Evolutionary conservation across 2,113 vertebrate species (phyloP).

Genomic region (Noturus placidus): DNA sequence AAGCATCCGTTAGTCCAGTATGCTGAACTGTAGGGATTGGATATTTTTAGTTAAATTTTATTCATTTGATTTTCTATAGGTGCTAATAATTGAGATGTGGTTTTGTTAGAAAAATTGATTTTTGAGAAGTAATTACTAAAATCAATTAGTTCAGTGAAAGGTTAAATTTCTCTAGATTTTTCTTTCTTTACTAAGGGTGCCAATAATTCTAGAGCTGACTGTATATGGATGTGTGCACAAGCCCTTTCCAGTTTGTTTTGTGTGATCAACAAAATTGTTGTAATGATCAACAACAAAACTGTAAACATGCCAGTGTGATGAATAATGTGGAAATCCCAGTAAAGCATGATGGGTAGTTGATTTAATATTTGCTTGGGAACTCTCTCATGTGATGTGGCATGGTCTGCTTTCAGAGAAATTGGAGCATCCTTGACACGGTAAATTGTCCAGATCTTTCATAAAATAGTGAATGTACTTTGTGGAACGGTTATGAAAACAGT

Average conservation of each 20-base stretch:
- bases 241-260: not conserved
- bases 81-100: not conserved
- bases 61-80: not conserved
- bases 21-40: not conserved
- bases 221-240: not conserved
- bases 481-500: slow-evolving; percentile 30
- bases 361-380: not conserved
- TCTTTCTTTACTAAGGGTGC: not conserved
- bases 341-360: no score
- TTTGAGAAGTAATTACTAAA: no score
- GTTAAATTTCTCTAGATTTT: not conserved
- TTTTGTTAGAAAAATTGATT: not conserved
- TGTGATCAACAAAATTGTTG: not conserved
- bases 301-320: no score
- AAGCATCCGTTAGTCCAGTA: not conserved
- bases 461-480: not conserved
- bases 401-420: not conserved
- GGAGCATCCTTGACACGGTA: not conserved
- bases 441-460: not conserved
- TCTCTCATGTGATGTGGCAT: not conserved
- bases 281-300: not conserved
- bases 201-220: not conserved
- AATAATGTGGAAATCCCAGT: no score
- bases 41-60: not conserved
- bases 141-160: no score